phyloP scores from a whole-genome alignment of 2,888 invertebrate species.

The Drosophila gaucha region DNA sequence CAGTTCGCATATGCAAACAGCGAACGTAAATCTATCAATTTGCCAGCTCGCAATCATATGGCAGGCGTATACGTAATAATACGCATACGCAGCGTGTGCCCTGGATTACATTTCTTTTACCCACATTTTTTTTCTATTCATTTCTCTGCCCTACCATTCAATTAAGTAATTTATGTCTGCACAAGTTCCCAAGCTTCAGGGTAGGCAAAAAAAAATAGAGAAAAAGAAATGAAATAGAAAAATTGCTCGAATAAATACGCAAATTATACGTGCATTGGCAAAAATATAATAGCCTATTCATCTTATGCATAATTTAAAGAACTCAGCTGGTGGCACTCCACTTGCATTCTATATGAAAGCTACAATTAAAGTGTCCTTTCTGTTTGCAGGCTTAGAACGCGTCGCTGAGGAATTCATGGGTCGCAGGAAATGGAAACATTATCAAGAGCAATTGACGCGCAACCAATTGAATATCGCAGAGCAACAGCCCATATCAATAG shows the following conservation, averaged over 20 bases:
- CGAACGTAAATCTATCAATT: slow-evolving; percentile 71
- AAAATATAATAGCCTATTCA: slow-evolving; percentile 36
- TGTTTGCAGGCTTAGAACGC: slow-evolving; percentile 94
- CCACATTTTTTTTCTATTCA: not conserved
- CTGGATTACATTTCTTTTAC: slow-evolving; percentile 20
- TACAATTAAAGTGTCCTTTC: not conserved
- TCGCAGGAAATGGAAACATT: slow-evolving; percentile 97
- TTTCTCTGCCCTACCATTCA: slow-evolving; percentile 38
- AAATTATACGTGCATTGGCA: slow-evolving; percentile 57
- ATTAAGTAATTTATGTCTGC: slow-evolving; percentile 73
- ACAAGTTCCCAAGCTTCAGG: slow-evolving; percentile 62
- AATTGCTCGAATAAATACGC: slow-evolving; percentile 36
- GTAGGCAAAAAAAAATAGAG: slow-evolving; percentile 11
- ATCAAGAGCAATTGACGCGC: slow-evolving; percentile 90
- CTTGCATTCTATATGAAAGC: slow-evolving; percentile 2
- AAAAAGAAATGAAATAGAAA: slow-evolving; percentile 7
- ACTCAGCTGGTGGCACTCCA: slow-evolving; percentile 15
- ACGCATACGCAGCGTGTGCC: slow-evolving; percentile 67
- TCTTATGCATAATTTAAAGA: slow-evolving; percentile 37
- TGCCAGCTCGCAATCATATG: slow-evolving; percentile 35
- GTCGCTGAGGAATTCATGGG: slow-evolving; percentile 98
- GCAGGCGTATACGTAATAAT: slow-evolving; percentile 56
- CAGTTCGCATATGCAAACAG: slow-evolving; percentile 56
- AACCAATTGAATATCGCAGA: slow-evolving; percentile 84
- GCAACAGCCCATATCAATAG: slow-evolving; percentile 75